Evolutionary conservation across 2,113 vertebrate species (phyloP).

Genomic region (Neogobius melanostomus): DNA sequence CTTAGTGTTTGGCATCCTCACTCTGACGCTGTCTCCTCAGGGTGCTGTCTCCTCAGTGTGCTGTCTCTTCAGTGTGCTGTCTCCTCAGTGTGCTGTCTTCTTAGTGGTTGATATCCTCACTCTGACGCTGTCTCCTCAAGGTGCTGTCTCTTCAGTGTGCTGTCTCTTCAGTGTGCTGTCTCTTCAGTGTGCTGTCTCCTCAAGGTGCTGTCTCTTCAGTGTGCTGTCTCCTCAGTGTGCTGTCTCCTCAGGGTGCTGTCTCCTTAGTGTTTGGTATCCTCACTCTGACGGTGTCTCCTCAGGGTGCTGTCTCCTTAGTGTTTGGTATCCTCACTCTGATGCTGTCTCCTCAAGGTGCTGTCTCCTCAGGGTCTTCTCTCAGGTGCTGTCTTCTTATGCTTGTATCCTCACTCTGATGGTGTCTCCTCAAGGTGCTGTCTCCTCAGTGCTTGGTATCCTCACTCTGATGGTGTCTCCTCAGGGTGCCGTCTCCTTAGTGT

Average conservation of each 20-base stretch:
- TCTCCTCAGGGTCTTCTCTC: slow-evolving; percentile 77
- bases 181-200: slow-evolving; percentile 77
- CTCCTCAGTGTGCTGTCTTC: neutral
- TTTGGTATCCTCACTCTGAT: too few relatives aligned
- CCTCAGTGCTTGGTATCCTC: neutral
- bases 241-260: slow-evolving; percentile 75
- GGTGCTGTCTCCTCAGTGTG: slow-evolving; percentile 69
- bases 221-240: slow-evolving; percentile 53
- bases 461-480: slow-evolving; percentile 48
- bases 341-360: slow-evolving; percentile 41
- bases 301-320: slow-evolving; percentile 73
- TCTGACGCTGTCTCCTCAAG: slow-evolving; percentile 41
- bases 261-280: too few relatives aligned
- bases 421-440: slow-evolving; percentile 75
- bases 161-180: slow-evolving; percentile 38
- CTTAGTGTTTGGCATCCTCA: too few relatives aligned
- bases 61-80: slow-evolving; percentile 39
- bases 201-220: slow-evolving; percentile 61
- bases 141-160: slow-evolving; percentile 68
- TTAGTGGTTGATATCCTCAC: too few relatives aligned
- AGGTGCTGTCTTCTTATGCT: slow-evolving; percentile 62
- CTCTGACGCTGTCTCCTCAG: slow-evolving; percentile 53
- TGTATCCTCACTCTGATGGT: neutral
- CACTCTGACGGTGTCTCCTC: neutral
- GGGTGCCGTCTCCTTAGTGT: slow-evolving; percentile 65